Percentiles rank a stretch among this genome's conserved stretches.
These are phyloP conservation scores for Lasiommata megera DNA, from an alignment of 2,888 invertebrate genomes.

Conservation along the genomic window DNA sequence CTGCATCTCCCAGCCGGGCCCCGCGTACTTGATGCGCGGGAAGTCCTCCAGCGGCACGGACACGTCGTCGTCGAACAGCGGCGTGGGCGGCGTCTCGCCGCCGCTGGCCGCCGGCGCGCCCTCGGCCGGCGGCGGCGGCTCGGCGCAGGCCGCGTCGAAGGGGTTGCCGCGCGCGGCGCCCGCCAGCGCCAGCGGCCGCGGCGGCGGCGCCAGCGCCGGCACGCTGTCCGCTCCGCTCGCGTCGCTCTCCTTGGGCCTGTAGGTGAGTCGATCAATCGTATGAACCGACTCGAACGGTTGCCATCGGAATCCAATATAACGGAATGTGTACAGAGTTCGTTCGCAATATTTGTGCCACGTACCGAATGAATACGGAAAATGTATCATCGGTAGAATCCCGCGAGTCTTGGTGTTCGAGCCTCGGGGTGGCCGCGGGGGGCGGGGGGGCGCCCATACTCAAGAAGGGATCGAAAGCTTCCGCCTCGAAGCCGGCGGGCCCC, in stretches of 20 bases:
- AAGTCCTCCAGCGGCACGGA: slow-evolving; percentile 96
- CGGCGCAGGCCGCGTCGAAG: slow-evolving; percentile 84
- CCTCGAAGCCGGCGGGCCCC: slow-evolving; percentile 83
- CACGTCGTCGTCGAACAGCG: slow-evolving; percentile 95
- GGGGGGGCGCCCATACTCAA: slow-evolving; percentile 90
- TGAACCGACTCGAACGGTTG: background rate
- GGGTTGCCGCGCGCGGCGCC: slow-evolving; percentile 88
- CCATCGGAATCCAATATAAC: too few species aligned
- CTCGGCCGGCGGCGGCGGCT: slow-evolving; percentile 42
- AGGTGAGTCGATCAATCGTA: background rate
- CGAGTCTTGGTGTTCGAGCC: slow-evolving; percentile 83
- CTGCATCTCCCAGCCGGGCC: slow-evolving; percentile 98
- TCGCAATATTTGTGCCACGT: slow-evolving; percentile 31
- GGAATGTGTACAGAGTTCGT: too few species aligned
- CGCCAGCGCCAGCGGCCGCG: slow-evolving; percentile 73
- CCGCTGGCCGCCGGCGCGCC: slow-evolving; percentile 39
- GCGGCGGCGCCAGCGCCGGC: slow-evolving; percentile 90
- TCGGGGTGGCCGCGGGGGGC: slow-evolving; percentile 85
- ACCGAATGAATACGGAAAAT: slow-evolving; percentile 91
- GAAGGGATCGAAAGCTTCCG: slow-evolving; percentile 90
- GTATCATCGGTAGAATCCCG: slow-evolving; percentile 90
- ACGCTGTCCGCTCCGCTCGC: slow-evolving; percentile 59
- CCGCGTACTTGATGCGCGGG: slow-evolving; percentile 88
- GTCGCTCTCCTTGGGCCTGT: slow-evolving; percentile 79
- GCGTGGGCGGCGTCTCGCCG: slow-evolving; percentile 87